Conservation (phyloP, 2,888 invertebrate species). For the Acrocera orbiculus region DNA sequence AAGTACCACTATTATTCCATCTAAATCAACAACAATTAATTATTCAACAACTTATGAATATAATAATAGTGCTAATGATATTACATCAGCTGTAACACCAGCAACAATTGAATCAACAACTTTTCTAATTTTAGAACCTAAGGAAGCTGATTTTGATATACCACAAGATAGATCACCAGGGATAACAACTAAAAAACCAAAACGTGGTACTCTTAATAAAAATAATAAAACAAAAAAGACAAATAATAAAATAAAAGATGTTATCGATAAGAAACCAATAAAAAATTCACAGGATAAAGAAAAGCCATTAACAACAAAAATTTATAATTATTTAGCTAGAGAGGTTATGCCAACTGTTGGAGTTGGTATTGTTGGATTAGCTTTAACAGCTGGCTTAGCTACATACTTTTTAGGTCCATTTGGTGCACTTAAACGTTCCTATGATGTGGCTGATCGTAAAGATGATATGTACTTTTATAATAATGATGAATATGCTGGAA, state of each 20-base stretch:
- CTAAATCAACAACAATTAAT: slow-evolving; percentile 22
- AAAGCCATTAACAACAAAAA: slow-evolving; percentile 51
- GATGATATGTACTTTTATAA: slow-evolving; percentile 49
- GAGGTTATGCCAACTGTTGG: slow-evolving; percentile 70
- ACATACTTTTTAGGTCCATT: slow-evolving; percentile 56
- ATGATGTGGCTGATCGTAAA: slow-evolving; percentile 41
- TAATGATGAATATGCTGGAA: slow-evolving; percentile 45
- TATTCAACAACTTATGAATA: neutral
- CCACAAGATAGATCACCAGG: slow-evolving; percentile 15
- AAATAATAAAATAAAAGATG: slow-evolving; percentile 8
- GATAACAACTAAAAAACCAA: slow-evolving; percentile 14
- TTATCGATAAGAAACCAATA: slow-evolving; percentile 12
- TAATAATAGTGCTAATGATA: neutral
- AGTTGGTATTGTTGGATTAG: slow-evolving; percentile 54
- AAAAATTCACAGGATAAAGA: slow-evolving; percentile 16
- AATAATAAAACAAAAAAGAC: slow-evolving; percentile 12
- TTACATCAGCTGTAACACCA: slow-evolving; percentile 8
- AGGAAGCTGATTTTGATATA: slow-evolving; percentile 16
- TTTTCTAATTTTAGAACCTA: slow-evolving; percentile 16
- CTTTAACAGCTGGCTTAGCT: slow-evolving; percentile 55
- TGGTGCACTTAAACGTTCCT: slow-evolving; percentile 44
- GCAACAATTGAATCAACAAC: slow-evolving; percentile 11
- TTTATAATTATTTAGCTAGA: slow-evolving; percentile 58
- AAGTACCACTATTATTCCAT: slow-evolving; percentile 17
- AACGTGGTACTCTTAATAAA: slow-evolving; percentile 9